Evolutionary conservation across 2,113 vertebrate genomes (phyloP).

Genomic region (Mus pahari): DNA sequence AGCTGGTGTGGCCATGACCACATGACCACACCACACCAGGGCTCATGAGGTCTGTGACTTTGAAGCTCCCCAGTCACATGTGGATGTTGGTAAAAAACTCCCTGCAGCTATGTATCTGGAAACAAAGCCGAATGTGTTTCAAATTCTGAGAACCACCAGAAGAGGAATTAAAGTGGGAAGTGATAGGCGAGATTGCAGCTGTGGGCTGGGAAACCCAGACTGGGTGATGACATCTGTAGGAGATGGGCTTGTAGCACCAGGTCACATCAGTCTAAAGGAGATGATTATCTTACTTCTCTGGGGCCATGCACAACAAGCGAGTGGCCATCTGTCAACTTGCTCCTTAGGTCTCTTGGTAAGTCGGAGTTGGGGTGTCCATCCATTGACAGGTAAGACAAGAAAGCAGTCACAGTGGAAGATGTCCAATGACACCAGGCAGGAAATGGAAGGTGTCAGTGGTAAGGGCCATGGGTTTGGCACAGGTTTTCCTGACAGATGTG

Average conservation of each 20-base stretch:
- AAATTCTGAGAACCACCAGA: not conserved
- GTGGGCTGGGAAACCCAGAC: not conserved
- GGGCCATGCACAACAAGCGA: not conserved
- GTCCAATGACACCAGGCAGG: not conserved
- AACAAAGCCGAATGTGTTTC: not conserved
- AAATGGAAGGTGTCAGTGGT: not conserved
- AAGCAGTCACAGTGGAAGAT: not conserved
- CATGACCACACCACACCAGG: not conserved
- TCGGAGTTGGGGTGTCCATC: not conserved
- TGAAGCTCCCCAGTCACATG: not conserved
- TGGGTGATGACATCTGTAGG: not conserved
- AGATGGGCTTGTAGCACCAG: not conserved
- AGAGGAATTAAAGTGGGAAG: constrained; percentile 13
- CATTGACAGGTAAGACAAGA: not conserved
- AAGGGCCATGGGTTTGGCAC: not conserved
- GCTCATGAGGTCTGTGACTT: not conserved
- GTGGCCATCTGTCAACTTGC: not conserved
- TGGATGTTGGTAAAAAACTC: not conserved
- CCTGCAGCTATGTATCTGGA: not conserved
- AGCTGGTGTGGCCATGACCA: too few relatives aligned
- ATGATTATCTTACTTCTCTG: not conserved
- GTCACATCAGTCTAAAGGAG: not conserved
- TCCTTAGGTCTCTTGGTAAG: not conserved
- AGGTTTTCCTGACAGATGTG: not conserved
- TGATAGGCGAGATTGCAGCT: not conserved